phyloP scores from a whole-genome alignment of 2,888 invertebrate genomes.

The Orthosia cruda region DNA sequence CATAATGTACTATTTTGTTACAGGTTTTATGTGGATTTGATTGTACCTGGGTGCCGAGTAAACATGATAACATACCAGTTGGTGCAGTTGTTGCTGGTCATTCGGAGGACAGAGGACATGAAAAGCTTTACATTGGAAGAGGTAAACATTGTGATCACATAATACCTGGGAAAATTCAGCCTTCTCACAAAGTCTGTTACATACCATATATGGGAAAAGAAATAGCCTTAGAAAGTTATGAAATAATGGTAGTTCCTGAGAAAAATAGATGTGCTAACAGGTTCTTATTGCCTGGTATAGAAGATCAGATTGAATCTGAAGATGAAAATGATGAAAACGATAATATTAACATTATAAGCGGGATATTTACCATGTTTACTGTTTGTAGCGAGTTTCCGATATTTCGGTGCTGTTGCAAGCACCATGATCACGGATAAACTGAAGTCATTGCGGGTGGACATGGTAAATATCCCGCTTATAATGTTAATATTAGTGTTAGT shows the following conservation, averaged over 20 bases:
- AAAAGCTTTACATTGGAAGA: slow-evolving; percentile 93
- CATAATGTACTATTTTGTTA: no score
- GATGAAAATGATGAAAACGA: slow-evolving; percentile 54
- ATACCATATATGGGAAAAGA: slow-evolving; percentile 90
- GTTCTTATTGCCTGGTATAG: slow-evolving; percentile 46
- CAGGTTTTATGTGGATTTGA: slow-evolving; percentile 85
- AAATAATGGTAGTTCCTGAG: slow-evolving; percentile 76
- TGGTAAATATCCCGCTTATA: no score
- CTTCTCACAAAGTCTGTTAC: slow-evolving; percentile 94
- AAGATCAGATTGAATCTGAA: slow-evolving; percentile 46
- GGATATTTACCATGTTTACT: no score
- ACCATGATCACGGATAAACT: no score
- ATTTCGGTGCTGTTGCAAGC: no score
- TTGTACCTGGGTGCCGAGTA: slow-evolving; percentile 90
- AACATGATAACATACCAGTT: slow-evolving; percentile 92
- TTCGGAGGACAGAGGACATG: slow-evolving; percentile 84
- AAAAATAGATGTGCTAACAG: slow-evolving; percentile 62
- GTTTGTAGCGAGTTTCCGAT: no score
- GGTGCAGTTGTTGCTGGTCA: slow-evolving; percentile 93
- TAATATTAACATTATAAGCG: no score
- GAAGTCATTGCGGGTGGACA: no score
- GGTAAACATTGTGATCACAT: slow-evolving; percentile 94
- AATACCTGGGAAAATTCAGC: slow-evolving; percentile 95
- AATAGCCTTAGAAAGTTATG: slow-evolving; percentile 71
- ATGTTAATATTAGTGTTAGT: no score